Evolutionary conservation across 2,888 invertebrate genomes (phyloP), one percentile per base, ranked within the genome.

Genomic region (Epiblema foenella): DNA sequence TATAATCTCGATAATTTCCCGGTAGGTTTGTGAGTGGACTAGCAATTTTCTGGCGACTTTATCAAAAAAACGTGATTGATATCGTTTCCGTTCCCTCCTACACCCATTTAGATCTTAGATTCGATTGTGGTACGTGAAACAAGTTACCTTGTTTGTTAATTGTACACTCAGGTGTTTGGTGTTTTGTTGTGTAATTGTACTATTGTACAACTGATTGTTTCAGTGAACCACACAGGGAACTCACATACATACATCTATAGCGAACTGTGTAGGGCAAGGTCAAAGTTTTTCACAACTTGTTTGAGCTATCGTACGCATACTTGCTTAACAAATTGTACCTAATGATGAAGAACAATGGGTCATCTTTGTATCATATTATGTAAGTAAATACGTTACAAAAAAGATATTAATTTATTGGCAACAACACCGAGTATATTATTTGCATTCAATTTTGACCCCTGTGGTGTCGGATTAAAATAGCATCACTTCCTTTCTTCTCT

Each of bases 51-150:
- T 17, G 64, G n/a, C 10, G 54, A 37, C 15, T 51, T 60, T 60
- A 66, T 70, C 65, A 59, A 65, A 60, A 59, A 59, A 69, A 46
- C 59, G 33, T 59, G 64, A 65, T 54, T 66, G 65, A 56, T 33
- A 42, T 64, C 59, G 66, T 66, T 70, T 70, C 65, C 65, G 65
- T n/a, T 56, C 33, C 17, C 29, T 58, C 52, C 8, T 33, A 17
- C 59, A 54, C 24, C 65, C 37, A 37, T 64, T 64, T 64, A 64
- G 64, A 64, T 64, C 52, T 54, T 39, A 54, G 64, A 65, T 65
- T 57, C 17, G 54, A 10, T 7, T n/a, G 51, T 12, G 54, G 11
- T 42, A 39, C 20, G 42, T 39, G 12, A 42, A 65, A 39, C 39
- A 65, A 54, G 52, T 54, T 39, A 65, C 17, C 18, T 42, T 8